phyloP scores from a whole-genome alignment of 2,113 vertebrate species.

The Osmerus eperlanus region DNA sequence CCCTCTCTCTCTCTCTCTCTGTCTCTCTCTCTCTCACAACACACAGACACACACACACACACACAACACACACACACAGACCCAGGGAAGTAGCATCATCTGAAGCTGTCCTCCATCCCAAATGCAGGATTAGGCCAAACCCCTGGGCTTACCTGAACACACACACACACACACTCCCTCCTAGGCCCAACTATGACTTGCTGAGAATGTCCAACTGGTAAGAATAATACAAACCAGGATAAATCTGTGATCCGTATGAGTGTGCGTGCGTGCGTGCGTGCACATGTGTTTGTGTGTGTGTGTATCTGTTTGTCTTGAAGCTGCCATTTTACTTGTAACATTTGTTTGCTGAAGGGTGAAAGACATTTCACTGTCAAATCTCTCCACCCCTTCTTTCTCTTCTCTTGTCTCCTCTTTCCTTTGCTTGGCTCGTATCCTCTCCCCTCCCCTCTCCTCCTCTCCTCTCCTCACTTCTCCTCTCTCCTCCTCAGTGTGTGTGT shows the following conservation, averaged over 20 bases:
- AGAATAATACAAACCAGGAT: conserved; percentile 33
- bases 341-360: too few species aligned
- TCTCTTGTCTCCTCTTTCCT: background rate
- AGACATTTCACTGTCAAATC: background rate
- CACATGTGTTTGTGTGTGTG: background rate
- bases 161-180: too few species aligned
- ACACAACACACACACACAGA: background rate
- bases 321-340: too few species aligned
- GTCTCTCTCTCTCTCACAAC: too few species aligned
- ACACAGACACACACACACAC: too few species aligned
- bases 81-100: conserved; percentile 15
- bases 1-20: too few species aligned
- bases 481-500: background rate
- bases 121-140: conserved; percentile 52
- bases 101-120: conserved; percentile 41
- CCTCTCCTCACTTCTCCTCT: background rate
- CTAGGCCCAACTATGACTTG: too few species aligned
- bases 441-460: background rate
- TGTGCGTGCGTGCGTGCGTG: background rate
- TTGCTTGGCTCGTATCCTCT: background rate
- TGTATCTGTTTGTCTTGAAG: background rate
- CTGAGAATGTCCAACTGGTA: conserved; percentile 20
- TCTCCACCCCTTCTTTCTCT: background rate
- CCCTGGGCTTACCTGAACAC: conserved; percentile 47
- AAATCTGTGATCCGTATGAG: background rate